Evolutionary conservation across 2,797 vertebrate species (phyloP).

Genomic region (Acestrorhynchus altus): DNA sequence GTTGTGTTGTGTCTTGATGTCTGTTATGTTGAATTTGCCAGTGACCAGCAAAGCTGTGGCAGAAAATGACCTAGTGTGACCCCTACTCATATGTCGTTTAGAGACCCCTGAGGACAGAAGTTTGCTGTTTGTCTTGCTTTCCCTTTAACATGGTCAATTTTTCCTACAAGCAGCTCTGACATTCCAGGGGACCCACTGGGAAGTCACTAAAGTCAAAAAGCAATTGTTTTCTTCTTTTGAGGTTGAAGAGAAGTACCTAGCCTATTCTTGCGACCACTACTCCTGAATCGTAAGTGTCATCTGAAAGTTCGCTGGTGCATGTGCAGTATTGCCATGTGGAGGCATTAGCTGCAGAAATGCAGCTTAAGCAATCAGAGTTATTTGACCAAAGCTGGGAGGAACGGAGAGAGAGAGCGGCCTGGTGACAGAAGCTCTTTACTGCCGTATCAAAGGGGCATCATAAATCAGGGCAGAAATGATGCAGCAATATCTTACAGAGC

Average conservation of each 20-base stretch:
- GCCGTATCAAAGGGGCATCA: slow-evolving; percentile 70
- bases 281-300: neutral
- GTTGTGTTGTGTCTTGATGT: no score
- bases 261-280: neutral
- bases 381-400: slow-evolving; percentile 73
- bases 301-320: neutral
- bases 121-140: neutral
- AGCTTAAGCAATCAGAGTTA: slow-evolving; percentile 75
- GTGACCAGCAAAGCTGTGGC: neutral
- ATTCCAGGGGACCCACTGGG: neutral
- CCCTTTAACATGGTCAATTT: neutral
- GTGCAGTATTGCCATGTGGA: neutral
- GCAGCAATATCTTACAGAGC: slow-evolving; percentile 77
- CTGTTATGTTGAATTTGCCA: no score
- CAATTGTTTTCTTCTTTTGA: neutral
- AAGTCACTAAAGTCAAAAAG: slow-evolving; percentile 1
- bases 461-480: slow-evolving; percentile 79
- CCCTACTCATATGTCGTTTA: neutral
- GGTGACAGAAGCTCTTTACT: slow-evolving; percentile 78
- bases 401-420: slow-evolving; percentile 68
- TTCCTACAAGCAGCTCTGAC: slow-evolving; percentile 1
- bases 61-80: neutral
- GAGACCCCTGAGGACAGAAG: neutral
- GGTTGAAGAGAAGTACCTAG: neutral
- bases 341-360: slow-evolving; percentile 42